A percentile compares a stretch with the other conserved stretches of the same genome.
phyloP scores from a whole-genome alignment of 2,888 invertebrate genomes.

The Biston betularia region DNA sequence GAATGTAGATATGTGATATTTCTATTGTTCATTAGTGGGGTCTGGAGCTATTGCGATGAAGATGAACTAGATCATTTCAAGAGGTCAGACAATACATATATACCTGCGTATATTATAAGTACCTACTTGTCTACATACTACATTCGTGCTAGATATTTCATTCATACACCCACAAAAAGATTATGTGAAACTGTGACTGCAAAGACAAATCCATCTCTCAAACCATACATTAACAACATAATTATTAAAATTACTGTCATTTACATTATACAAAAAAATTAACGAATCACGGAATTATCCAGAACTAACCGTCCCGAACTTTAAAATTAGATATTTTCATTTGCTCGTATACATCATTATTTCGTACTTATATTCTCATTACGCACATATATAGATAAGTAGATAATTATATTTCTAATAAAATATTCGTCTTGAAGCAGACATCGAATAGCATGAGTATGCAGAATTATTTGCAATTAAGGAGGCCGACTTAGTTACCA shows the following conservation, averaged over 20 bases:
- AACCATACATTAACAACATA: slow-evolving; percentile 15
- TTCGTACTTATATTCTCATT: slow-evolving; percentile 39
- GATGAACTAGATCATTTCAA: background rate
- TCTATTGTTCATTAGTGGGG: background rate
- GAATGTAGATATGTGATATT: slow-evolving; percentile 11
- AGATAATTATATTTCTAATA: slow-evolving; percentile 31
- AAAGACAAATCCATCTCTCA: slow-evolving; percentile 20
- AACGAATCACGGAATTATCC: slow-evolving; percentile 16
- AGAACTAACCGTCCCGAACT: slow-evolving; percentile 33
- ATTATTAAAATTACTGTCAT: slow-evolving; percentile 23
- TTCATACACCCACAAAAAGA: slow-evolving; percentile 13
- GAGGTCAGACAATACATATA: background rate
- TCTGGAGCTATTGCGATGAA: background rate
- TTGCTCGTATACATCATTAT: slow-evolving; percentile 47
- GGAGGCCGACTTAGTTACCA: slow-evolving; percentile 9
- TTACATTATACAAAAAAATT: slow-evolving; percentile 14
- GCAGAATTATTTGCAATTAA: slow-evolving; percentile 10
- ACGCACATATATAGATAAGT: slow-evolving; percentile 35
- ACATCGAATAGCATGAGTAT: slow-evolving; percentile 33
- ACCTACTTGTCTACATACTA: background rate
- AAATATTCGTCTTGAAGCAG: slow-evolving; percentile 38
- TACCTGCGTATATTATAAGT: background rate
- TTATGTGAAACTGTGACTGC: slow-evolving; percentile 18
- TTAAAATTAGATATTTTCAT: slow-evolving; percentile 32
- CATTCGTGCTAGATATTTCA: slow-evolving; percentile 19